Evolutionary conservation across 2,113 vertebrate species (phyloP), one percentile per base, ranked within the genome.

Genomic region (Numida meleagris): DNA sequence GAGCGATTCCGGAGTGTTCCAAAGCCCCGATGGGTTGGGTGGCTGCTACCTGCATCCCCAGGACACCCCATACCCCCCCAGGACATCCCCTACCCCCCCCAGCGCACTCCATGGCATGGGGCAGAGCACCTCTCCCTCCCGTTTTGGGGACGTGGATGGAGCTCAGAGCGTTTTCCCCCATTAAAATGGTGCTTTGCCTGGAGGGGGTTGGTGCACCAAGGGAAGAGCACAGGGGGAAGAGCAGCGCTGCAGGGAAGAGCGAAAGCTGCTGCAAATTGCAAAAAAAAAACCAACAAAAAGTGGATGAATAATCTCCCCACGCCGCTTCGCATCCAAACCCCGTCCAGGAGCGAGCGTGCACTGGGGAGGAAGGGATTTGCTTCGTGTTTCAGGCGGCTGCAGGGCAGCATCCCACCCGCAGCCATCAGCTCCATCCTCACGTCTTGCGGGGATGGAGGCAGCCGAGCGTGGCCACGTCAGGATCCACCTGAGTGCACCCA

Each of bases 51-150:
- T 42, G 42, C 9, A 9, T 17, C 10, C 40, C 59, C 61, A 21
- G 40, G 12, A 29, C 17, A 10, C 29, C n/a, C n/a, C 19, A 4
- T 2, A 2, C 8, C 0, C 5, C 9, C n/a, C 40, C 61, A 72
- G 42, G 5, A 42, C 16, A 65, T 25, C 29, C 38, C 62, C 12
- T 27, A 51, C 7, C 6, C 36, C 8, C 23, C 34, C 34, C 59
- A 36, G 18, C 18, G 14, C 33, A 11, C 12, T 33, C 38, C 38
- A 14, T 6, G 25, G 25, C 8, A 9, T 53, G 50, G 29, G 29
- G 53, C 53, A 62, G 51, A 74, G 31, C 42, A 17, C 11, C 19
- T 7, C 46, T 7, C 9, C 8, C 57, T n/a, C 20, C 12, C 4
- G 2, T 25, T 38, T 5, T 6, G 45, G 55, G 27, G 53, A 2